Conservation (phyloP, 2,797 vertebrate genomes). For the Mormyrus proboscirostris region DNA sequence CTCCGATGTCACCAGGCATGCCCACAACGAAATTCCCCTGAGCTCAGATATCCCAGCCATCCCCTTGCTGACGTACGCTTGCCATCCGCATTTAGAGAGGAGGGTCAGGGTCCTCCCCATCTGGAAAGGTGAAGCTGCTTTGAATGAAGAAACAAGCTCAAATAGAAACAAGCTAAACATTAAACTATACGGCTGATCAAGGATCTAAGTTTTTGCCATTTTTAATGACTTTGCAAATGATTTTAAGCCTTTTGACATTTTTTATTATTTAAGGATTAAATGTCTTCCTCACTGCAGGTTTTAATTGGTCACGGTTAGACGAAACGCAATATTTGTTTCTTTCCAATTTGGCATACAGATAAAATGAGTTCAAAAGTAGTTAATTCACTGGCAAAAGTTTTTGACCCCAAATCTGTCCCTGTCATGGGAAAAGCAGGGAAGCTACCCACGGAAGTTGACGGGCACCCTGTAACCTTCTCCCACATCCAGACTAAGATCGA, state of each 20-base stretch:
- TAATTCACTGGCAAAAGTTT: conserved; percentile 54
- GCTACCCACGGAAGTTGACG: conserved; percentile 33
- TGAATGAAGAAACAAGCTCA: conserved; percentile 38
- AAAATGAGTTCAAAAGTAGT: conserved; percentile 57
- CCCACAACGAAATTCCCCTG: conserved; percentile 53
- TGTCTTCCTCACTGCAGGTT: neutral
- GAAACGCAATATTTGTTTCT: neutral
- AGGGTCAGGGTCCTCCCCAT: conserved; percentile 55
- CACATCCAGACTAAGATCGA: conserved; percentile 72
- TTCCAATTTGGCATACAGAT: neutral
- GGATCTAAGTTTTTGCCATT: conserved; percentile 11
- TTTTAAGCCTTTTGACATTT: conserved; percentile 39
- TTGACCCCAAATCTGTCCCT: conserved; percentile 39
- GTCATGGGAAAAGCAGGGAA: neutral
- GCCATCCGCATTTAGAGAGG: conserved; percentile 61
- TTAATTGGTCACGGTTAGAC: neutral
- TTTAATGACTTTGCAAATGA: conserved; percentile 30
- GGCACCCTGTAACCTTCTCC: conserved; percentile 50
- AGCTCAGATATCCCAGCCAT: conserved; percentile 48
- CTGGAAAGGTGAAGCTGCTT: conserved; percentile 42
- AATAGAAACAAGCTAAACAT: conserved; percentile 9
- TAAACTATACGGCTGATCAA: neutral
- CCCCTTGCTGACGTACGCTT: conserved; percentile 58
- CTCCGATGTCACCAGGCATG: conserved; percentile 62
- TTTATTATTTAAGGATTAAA: neutral